These are phyloP conservation scores for Xenopus laevis DNA, from an alignment of 2,113 vertebrate genomes.

Conservation along the genomic window DNA sequence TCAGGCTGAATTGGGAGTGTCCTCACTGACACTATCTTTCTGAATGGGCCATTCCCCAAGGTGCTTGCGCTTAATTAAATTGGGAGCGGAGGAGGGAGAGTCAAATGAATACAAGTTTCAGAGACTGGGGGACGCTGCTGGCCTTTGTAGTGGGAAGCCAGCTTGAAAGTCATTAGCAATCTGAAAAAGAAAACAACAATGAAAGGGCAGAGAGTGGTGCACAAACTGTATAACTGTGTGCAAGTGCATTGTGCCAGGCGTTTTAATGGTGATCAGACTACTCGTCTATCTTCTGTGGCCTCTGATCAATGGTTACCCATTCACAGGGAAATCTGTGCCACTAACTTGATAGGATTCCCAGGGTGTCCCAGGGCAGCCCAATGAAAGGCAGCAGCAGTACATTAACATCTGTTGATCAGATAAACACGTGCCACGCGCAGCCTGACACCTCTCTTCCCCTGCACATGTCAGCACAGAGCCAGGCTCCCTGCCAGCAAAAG, in stretches of 20 bases:
- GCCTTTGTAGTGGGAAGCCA: not conserved
- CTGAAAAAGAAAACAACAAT: not conserved
- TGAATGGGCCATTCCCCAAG: constrained; percentile 26
- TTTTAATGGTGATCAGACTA: too few relatives aligned
- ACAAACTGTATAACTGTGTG: too few relatives aligned
- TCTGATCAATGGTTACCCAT: too few relatives aligned
- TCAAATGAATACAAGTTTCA: not conserved
- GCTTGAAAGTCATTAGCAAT: not conserved
- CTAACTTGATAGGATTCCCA: too few relatives aligned
- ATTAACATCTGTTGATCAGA: constrained; percentile 43
- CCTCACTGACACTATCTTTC: constrained; percentile 19
- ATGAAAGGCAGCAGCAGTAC: constrained; percentile 10
- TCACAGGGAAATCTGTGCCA: too few relatives aligned
- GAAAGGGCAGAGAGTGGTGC: not conserved
- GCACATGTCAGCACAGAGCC: constrained; percentile 39
- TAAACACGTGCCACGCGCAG: constrained; percentile 29
- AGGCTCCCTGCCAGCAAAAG: constrained; percentile 62
- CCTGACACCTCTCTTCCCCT: constrained; percentile 24
- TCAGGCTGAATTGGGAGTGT: constrained; percentile 23
- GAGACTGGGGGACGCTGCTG: not conserved
- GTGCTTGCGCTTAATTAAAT: constrained; percentile 14
- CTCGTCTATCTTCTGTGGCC: too few relatives aligned
- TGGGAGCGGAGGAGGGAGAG: not conserved
- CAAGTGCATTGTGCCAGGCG: too few relatives aligned
- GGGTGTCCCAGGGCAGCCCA: too few relatives aligned